phyloP scores from a whole-genome alignment of 1,140 invertebrate species.

The Megalopta genalis region DNA sequence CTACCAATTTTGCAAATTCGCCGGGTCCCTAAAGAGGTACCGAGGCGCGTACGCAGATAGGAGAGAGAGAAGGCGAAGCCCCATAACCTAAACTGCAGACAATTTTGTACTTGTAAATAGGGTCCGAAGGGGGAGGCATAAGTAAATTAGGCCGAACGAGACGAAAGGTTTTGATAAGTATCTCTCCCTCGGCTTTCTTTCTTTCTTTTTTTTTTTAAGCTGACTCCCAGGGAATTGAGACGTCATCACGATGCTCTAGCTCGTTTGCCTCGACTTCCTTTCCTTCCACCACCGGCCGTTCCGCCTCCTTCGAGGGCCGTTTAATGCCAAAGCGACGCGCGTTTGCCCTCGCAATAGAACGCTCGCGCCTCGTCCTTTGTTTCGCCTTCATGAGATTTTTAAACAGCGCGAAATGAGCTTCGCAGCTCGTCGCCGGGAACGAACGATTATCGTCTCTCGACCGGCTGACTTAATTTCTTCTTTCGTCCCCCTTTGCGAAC shows the following conservation, averaged over 20 bases:
- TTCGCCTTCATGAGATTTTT: conserved; percentile 78
- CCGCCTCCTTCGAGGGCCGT: conserved; percentile 61
- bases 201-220: conserved; percentile 60
- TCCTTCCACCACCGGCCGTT: conserved; percentile 22
- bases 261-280: conserved; percentile 38
- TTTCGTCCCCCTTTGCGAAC: conserved; percentile 21
- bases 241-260: conserved; percentile 70
- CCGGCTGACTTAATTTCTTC: conserved; percentile 64
- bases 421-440: conserved; percentile 58
- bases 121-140: conserved; percentile 70
- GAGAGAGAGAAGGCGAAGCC: not conserved
- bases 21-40: not conserved
- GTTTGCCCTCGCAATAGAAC: conserved; percentile 48
- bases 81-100: conserved; percentile 46
- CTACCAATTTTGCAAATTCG: not conserved
- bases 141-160: conserved; percentile 78
- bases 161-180: conserved; percentile 72
- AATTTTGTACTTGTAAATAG: conserved; percentile 79
- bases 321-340: conserved; percentile 69
- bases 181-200: conserved; percentile 67
- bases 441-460: conserved; percentile 71
- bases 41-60: not conserved
- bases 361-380: conserved; percentile 70
- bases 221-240: conserved; percentile 71
- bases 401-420: conserved; percentile 75